Evolutionary conservation across 2,113 vertebrate genomes (phyloP).

Genomic region (Pycnonotus jocosus): DNA sequence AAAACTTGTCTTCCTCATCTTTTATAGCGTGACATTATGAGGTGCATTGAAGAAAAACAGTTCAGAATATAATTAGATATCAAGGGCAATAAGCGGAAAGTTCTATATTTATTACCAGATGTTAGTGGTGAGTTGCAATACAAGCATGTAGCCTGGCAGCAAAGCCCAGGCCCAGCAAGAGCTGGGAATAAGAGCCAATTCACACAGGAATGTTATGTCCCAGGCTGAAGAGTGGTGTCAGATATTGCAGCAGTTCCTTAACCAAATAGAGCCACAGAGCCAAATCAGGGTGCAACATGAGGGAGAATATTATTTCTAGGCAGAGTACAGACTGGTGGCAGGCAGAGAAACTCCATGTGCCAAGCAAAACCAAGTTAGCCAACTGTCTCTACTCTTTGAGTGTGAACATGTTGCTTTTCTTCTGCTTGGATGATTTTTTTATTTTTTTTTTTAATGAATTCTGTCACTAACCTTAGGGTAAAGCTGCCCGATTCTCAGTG

Average conservation of each 20-base stretch:
- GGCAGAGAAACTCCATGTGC: background rate
- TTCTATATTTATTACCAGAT: background rate
- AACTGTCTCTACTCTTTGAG: background rate
- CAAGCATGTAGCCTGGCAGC: background rate
- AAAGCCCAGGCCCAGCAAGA: background rate
- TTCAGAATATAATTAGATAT: background rate
- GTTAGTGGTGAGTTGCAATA: background rate
- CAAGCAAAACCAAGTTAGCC: slow-evolving; percentile 17
- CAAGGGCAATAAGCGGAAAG: background rate
- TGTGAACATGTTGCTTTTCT: background rate
- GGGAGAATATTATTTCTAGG: background rate
- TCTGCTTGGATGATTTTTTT: background rate
- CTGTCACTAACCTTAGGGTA: background rate
- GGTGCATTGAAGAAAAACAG: background rate
- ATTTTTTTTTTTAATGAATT: background rate
- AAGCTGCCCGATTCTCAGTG: background rate
- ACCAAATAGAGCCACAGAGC: background rate
- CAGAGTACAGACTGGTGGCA: background rate
- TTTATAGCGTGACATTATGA: background rate
- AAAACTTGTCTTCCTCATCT: background rate
- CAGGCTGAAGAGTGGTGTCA: background rate
- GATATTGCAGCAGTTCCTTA: background rate
- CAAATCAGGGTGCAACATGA: background rate
- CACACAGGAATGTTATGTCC: background rate
- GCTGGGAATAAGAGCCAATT: background rate